Evolutionary conservation across 2,888 invertebrate species (phyloP), one percentile per base, ranked within the genome.

Genomic region (Synergus umbraculus): DNA sequence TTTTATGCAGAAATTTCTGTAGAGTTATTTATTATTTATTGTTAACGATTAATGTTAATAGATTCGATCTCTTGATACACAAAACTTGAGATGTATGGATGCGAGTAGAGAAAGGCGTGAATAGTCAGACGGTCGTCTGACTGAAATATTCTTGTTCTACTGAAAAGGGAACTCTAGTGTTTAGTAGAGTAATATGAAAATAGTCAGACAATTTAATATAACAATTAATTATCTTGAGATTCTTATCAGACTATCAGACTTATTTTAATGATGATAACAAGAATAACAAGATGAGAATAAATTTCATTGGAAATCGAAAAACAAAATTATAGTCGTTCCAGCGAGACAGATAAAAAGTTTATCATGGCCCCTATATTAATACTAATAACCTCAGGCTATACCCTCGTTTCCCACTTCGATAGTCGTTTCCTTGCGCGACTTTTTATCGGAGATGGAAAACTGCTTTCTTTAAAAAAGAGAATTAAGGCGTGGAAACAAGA

Each of bases 371-470:
- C 8, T 54, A 54, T 54, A 54, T 54, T n/a, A 54, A 54, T 54
- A 54, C n/a, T 54, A 54, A 54, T 54, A 54, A 54, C 54, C 54
- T 7, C 7, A 54, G 54, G 54, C 54, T 7, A 54, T 54, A n/a
- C 54, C n/a, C 54, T 54, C 54, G 54, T 54, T 54, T 54, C 54
- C 54, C n/a, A 54, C n/a, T n/a, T 54, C 54, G 54, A 54, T n/a
- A 54, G 54, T n/a, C 54, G 54, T 54, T n/a, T 54, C 8, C 54
- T 54, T 8, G 54, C 54, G n/a, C n/a, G 54, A 54, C 54, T n/a
- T 54, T 58, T 58, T 58, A 58, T 58, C 58, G 58, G 18, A 58
- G 58, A 18, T 58, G 58, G 18, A 9, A 58, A 18, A 58, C 58
- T 58, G 18, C 18, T 58, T 58, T 18, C 18, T 58, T 58, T 58